These are phyloP conservation scores for Aleiodes alternator DNA, from an alignment of 2,888 invertebrate species.

Conservation along the genomic window DNA sequence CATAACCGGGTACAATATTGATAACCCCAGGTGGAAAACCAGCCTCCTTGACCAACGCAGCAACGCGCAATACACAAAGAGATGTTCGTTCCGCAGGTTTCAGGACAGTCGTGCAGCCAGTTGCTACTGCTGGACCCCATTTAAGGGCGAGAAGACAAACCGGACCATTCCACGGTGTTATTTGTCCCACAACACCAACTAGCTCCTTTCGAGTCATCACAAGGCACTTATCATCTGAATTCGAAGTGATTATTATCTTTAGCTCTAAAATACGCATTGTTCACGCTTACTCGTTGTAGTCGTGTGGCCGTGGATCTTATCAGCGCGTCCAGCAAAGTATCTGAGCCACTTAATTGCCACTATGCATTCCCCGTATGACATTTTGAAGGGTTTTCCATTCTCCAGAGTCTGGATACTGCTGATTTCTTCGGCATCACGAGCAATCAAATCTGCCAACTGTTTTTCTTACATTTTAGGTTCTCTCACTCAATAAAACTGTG, in stretches of 20 bases:
- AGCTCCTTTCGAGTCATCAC: conserved; percentile 83
- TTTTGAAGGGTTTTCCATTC: conserved; percentile 78
- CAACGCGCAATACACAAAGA: conserved; percentile 78
- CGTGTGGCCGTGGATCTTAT: conserved; percentile 78
- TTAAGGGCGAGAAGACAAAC: conserved; percentile 88
- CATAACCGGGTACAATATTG: conserved; percentile 78
- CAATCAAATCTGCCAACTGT: conserved; percentile 78
- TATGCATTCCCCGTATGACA: conserved; percentile 71
- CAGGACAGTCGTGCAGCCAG: conserved; percentile 85
- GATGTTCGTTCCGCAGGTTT: conserved; percentile 81
- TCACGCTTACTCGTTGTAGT: conserved; percentile 60
- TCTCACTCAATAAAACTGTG: not conserved
- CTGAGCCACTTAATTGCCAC: conserved; percentile 64
- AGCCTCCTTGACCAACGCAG: conserved; percentile 77
- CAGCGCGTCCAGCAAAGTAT: conserved; percentile 80
- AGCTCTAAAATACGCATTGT: not conserved
- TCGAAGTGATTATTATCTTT: no score
- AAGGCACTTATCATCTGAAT: conserved; percentile 78
- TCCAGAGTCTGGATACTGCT: conserved; percentile 80
- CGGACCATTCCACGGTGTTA: conserved; percentile 89
- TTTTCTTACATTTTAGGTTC: not conserved
- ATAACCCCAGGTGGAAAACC: conserved; percentile 79
- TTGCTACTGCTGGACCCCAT: conserved; percentile 79
- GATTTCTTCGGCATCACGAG: conserved; percentile 75
- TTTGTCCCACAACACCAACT: conserved; percentile 85